Percentiles rank a stretch among this genome's conserved stretches.
Evolutionary conservation across 2,113 vertebrate genomes (phyloP).

Genomic region (Heterotilapia buettikoferi): DNA sequence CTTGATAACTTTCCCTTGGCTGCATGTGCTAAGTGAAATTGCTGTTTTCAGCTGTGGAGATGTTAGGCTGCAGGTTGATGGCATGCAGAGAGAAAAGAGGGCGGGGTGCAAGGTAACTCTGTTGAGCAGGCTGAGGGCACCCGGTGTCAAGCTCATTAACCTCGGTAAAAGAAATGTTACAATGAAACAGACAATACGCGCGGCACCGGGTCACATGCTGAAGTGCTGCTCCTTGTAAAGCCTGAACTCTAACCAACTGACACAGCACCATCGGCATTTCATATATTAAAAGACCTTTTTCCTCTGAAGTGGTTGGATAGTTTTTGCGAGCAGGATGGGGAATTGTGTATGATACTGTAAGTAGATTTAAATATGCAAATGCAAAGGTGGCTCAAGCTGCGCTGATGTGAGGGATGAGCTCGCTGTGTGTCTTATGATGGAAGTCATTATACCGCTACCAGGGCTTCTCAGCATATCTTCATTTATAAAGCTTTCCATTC

Average conservation of each 20-base stretch:
- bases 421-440: neutral
- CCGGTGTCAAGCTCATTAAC: conserved; percentile 65
- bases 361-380: conserved; percentile 48
- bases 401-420: conserved; percentile 10
- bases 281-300: conserved; percentile 45
- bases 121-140: conserved; percentile 42
- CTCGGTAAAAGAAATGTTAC: conserved; percentile 53
- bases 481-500: conserved; percentile 52
- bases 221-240: conserved; percentile 59
- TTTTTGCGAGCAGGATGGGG: conserved; percentile 22
- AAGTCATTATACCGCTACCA: conserved; percentile 43
- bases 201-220: conserved; percentile 52
- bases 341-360: conserved; percentile 26
- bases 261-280: conserved; percentile 49
- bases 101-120: conserved; percentile 33
- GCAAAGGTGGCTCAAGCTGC: conserved; percentile 7
- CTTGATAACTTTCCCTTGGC: conserved; percentile 73
- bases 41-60: conserved; percentile 36
- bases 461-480: conserved; percentile 48
- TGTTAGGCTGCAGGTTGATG: conserved; percentile 27
- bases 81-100: conserved; percentile 33
- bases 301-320: conserved; percentile 19
- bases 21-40: conserved; percentile 40
- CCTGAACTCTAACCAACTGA: conserved; percentile 48
- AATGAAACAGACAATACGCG: conserved; percentile 52